These are phyloP conservation scores for Chelon labrosus DNA, from an alignment of 2,797 vertebrate species.

Conservation along the genomic window DNA sequence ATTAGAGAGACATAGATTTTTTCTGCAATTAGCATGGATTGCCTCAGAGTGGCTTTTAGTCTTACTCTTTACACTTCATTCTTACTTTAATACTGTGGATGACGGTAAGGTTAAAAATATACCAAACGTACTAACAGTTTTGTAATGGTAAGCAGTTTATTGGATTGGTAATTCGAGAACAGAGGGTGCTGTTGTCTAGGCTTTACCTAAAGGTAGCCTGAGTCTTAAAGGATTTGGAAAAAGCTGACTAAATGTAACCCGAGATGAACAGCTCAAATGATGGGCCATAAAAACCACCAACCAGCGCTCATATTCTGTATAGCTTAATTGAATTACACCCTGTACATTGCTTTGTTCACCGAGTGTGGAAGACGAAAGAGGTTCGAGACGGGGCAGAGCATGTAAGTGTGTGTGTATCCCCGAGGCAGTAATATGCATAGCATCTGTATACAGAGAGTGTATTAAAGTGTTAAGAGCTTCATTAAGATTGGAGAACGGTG, in stretches of 20 bases:
- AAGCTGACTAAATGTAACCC: conserved; percentile 9
- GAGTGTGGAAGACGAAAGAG: conserved; percentile 40
- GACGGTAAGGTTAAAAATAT: neutral
- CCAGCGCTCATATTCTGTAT: conserved; percentile 43
- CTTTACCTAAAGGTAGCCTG: neutral
- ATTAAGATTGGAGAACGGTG: conserved; percentile 36
- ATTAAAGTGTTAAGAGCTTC: conserved; percentile 43
- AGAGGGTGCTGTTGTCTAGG: neutral
- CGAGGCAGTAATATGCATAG: conserved; percentile 38
- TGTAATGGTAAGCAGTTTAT: neutral
- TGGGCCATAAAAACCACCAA: conserved; percentile 55
- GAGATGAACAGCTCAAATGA: conserved; percentile 46
- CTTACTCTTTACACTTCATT: conserved; percentile 3
- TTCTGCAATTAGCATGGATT: conserved; percentile 2
- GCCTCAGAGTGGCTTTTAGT: neutral
- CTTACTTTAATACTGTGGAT: neutral
- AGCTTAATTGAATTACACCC: conserved; percentile 64
- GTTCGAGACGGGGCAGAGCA: conserved; percentile 8
- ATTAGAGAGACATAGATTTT: neutral
- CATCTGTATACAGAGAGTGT: conserved; percentile 38
- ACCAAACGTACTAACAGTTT: neutral
- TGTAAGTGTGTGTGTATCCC: conserved; percentile 42
- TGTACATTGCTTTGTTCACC: conserved; percentile 44
- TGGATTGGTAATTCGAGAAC: neutral
- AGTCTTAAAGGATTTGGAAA: conserved; percentile 19